Base-by-base conservation (phyloP, 2,888 invertebrate species). In the Acleris laterana region DNA sequence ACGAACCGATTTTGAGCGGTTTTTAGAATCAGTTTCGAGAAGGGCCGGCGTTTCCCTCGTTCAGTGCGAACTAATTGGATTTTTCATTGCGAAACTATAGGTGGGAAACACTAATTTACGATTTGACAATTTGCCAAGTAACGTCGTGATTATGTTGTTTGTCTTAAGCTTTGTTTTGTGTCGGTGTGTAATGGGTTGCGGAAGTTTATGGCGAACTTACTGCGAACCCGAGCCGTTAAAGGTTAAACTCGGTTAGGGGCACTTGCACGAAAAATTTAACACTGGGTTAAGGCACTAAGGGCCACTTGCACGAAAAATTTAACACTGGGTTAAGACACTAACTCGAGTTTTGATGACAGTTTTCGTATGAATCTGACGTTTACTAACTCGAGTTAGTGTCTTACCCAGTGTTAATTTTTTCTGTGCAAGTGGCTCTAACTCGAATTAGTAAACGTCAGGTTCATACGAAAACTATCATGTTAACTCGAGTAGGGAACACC, bases 61-160 rank as follows among this genome's bases (percentile, higher is more conserved):
- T 57, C 44, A 50, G 69, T 52, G 58, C 64, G 69, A 69, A 69
- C 72, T 79, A 80, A 80, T 80, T 80, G 82, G 73, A 81, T 77
- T 81, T 80, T 79, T 74, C 77, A 78, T 76, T 76, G 68, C 70
- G 61, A 57, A 64, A 71, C 66, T 70, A 70, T 70, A 66, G 72
- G 68, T 77, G 74, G 71, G 69, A 68, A 73, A 73, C 72, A 76
- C 73, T 80, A 69, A 69, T 65, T 65, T 78, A 81, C 73, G 74
- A 74, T 75, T 75, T 72, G 60, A 53, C 57, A 71, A 72, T 78
- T 73, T 71, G 72, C 71, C 66, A 66, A 57, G 38, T 55, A 46
- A 57, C 66, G 57, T 61, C 48, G 61, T 42, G 61, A 66, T 66
- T 66, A 66, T 61, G 60, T 61, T 62, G 66, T 66, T 66, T 62